A percentile compares a stretch with the other conserved stretches of the same genome.
Evolutionary conservation across 2,113 vertebrate species (phyloP).

Genomic region (Corydoras maculifer): DNA sequence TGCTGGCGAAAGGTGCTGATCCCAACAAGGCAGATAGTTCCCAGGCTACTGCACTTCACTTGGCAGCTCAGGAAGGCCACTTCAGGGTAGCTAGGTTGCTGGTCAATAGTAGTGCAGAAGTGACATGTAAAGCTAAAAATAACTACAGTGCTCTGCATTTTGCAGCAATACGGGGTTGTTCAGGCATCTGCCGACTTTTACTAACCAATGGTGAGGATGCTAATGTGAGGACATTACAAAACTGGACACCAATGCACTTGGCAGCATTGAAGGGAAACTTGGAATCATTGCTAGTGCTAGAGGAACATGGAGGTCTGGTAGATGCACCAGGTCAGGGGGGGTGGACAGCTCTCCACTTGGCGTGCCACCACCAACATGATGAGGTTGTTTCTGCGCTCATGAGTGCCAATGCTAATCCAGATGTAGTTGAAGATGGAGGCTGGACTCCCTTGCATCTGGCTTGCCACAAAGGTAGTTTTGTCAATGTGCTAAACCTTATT

Average conservation of each 20-base stretch:
- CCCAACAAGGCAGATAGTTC: slow-evolving; percentile 61
- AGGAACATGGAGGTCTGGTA: slow-evolving; percentile 53
- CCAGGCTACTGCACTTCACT: slow-evolving; percentile 66
- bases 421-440: slow-evolving; percentile 55
- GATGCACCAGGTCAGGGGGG: slow-evolving; percentile 59
- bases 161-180: slow-evolving; percentile 66
- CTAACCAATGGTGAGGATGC: slow-evolving; percentile 60
- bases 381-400: slow-evolving; percentile 62
- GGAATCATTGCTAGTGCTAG: slow-evolving; percentile 64
- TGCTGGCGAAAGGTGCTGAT: slow-evolving; percentile 67
- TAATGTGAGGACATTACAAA: slow-evolving; percentile 64
- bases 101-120: slow-evolving; percentile 54
- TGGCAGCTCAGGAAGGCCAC: slow-evolving; percentile 72
- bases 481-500: slow-evolving; percentile 66
- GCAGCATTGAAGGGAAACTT: slow-evolving; percentile 71
- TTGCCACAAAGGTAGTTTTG: slow-evolving; percentile 60
- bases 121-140: slow-evolving; percentile 57
- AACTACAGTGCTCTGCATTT: slow-evolving; percentile 71
- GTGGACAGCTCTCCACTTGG: slow-evolving; percentile 77
- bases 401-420: slow-evolving; percentile 63
- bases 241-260: slow-evolving; percentile 77
- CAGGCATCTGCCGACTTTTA: slow-evolving; percentile 75
- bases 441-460: slow-evolving; percentile 79
- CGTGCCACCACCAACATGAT: slow-evolving; percentile 61
- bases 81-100: slow-evolving; percentile 72